phyloP scores from a whole-genome alignment of 2,888 invertebrate species.

The Pseudolycoriella hygida region DNA sequence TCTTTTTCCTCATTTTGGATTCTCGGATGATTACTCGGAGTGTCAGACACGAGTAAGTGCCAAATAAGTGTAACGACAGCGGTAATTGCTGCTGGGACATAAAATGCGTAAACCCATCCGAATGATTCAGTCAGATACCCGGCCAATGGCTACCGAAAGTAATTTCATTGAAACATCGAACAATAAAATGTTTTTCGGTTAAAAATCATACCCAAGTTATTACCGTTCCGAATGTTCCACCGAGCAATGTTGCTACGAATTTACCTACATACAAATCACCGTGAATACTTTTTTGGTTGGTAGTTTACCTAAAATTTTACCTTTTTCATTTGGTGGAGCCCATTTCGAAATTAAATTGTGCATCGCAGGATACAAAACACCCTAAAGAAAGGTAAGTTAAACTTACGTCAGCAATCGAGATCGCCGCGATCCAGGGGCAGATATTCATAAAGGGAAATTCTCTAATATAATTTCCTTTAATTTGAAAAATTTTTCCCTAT shows the following conservation, averaged over 20 bases:
- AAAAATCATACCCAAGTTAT: conserved; percentile 26
- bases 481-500: too few species aligned
- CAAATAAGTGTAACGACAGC: conserved; percentile 38
- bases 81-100: conserved; percentile 38
- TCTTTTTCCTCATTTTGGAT: conserved; percentile 42
- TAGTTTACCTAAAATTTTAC: too few species aligned
- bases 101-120: conserved; percentile 52
- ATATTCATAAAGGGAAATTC: too few species aligned
- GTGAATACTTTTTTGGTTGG: too few species aligned
- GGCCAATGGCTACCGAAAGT: conserved; percentile 30
- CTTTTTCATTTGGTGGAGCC: conserved; percentile 57
- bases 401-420: too few species aligned
- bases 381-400: conserved; percentile 29
- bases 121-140: conserved; percentile 41
- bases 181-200: too few species aligned
- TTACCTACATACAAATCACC: too few species aligned
- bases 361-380: conserved; percentile 42
- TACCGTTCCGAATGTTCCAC: conserved; percentile 54
- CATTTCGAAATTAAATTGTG: conserved; percentile 50
- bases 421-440: too few species aligned
- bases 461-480: too few species aligned
- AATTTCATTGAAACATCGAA: too few species aligned
- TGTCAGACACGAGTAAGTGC: conserved; percentile 44
- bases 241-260: conserved; percentile 52
- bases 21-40: conserved; percentile 41